Percentiles rank a stretch among this genome's conserved stretches.
Conservation (phyloP, 2,888 invertebrate genomes). For the Noctua janthina region DNA sequence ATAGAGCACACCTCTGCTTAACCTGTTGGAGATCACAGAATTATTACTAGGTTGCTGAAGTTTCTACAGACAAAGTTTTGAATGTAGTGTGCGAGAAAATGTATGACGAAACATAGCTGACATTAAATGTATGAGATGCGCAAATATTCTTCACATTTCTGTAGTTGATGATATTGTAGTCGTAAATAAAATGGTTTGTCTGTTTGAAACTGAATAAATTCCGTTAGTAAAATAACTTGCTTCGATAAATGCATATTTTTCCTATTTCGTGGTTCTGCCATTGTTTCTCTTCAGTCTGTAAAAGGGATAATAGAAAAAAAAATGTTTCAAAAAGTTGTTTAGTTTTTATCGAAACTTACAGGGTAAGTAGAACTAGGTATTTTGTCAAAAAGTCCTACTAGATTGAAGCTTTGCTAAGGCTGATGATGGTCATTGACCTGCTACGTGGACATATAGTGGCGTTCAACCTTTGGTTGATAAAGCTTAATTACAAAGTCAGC, state of each 20-base stretch:
- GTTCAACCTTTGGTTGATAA: not conserved
- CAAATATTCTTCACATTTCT: slow-evolving; percentile 48
- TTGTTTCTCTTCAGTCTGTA: slow-evolving; percentile 1
- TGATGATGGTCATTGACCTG: not conserved
- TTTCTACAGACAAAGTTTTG: not conserved
- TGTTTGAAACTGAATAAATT: slow-evolving; percentile 44
- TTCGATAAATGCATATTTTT: slow-evolving; percentile 42
- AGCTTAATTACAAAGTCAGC: not conserved
- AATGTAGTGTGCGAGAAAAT: not conserved
- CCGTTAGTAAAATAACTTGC: slow-evolving; percentile 30
- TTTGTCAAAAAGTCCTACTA: not conserved
- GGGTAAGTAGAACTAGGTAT: not conserved
- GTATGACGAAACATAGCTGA: slow-evolving; percentile 9
- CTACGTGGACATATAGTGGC: not conserved
- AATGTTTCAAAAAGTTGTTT: not conserved
- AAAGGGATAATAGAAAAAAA: not conserved
- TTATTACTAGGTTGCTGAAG: not conserved
- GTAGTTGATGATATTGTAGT: slow-evolving; percentile 49
- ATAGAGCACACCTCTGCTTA: not conserved
- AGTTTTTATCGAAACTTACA: not conserved
- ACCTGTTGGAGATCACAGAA: not conserved
- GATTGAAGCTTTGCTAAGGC: not conserved
- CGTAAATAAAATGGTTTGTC: slow-evolving; percentile 50
- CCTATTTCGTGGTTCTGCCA: slow-evolving; percentile 17
- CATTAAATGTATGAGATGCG: slow-evolving; percentile 34